These are phyloP conservation scores for Protophormia terraenovae DNA, from an alignment of 2,888 invertebrate species.

Conservation along the genomic window DNA sequence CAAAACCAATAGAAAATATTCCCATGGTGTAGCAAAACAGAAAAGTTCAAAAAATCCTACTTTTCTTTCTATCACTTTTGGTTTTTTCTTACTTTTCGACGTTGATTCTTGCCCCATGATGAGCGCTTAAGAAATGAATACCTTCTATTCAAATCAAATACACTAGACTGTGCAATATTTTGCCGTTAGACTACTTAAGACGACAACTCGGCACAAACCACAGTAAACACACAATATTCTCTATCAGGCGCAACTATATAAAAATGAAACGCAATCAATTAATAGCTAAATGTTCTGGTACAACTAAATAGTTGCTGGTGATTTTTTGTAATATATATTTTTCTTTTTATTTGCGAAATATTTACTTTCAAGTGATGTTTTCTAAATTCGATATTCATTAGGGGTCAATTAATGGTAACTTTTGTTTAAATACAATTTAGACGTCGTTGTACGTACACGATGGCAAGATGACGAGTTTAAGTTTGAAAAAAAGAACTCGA, in stretches of 20 bases:
- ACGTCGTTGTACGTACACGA: not conserved
- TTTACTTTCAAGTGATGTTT: slow-evolving; percentile 11
- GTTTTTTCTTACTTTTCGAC: slow-evolving; percentile 38
- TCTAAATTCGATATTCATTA: slow-evolving; percentile 10
- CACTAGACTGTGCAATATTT: not conserved
- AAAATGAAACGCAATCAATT: slow-evolving; percentile 44
- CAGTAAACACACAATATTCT: not conserved
- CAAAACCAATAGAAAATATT: slow-evolving; percentile 82
- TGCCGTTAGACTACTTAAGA: not conserved
- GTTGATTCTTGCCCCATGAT: slow-evolving; percentile 36
- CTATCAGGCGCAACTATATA: not conserved
- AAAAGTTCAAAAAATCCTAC: slow-evolving; percentile 79
- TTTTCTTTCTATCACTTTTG: slow-evolving; percentile 57
- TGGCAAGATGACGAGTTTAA: not conserved
- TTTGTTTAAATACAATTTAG: slow-evolving; percentile 29
- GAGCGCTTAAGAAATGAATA: not conserved
- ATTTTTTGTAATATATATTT: too few species aligned
- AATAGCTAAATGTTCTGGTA: not conserved
- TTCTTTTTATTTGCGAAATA: not conserved
- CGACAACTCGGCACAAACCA: not conserved
- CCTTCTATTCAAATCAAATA: not conserved
- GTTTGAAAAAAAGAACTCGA: not conserved
- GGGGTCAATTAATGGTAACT: slow-evolving; percentile 46
- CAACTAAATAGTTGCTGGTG: not conserved
- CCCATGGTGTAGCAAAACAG: slow-evolving; percentile 84